Evolutionary conservation across 2,888 invertebrate genomes (phyloP), one percentile per base, ranked within the genome.

Genomic region (Mechanitis mazaeus): DNA sequence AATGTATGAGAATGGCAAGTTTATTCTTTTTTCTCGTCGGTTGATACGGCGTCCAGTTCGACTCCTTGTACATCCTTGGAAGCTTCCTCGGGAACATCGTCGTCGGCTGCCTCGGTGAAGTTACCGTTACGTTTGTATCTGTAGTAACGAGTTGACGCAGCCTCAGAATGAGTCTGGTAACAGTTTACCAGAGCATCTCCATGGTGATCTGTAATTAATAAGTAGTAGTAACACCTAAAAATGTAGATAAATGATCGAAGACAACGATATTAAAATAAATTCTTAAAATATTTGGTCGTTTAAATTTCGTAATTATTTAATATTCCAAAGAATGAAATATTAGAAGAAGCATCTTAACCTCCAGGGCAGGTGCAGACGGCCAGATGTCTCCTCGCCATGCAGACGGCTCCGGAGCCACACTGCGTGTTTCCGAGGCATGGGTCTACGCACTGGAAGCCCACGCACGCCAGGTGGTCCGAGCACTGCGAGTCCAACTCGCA

Each of bases 311-410:
- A 42, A 58, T 6, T 20, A 11, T 20, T 3, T 20, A 5, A 28
- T 5, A 54, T 9, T 2, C 12, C 54, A 4, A 33, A 1, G 12
- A 33, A 12, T 12, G 11, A n/a, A 20, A 11, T 28, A 57, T 35
- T 5, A 35, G 35, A 35, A 35, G 2, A 35, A 5, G 35, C 6
- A 35, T 35, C 35, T 53, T 70, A 81, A 76, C 95, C 95, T 45
- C 91, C 84, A 1, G 94, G 93, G 70, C 96, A 96, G 2, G 95
- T 95, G 79, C 96, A 96, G 47, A 96, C 95, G 3, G 96, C 95
- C 58, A 95, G 91, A 81, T 96, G 96, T 42, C 94, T 91, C 62
- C 95, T 91, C 0, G 94, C 93, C 78, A 93, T 93, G 75, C 96
- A 96, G 59, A 92, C 92, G 47, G 95, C 96, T 28, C 93, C 94